Evolutionary conservation across 2,797 vertebrate genomes (phyloP).

Genomic region (Eleutherodactylus coqui): DNA sequence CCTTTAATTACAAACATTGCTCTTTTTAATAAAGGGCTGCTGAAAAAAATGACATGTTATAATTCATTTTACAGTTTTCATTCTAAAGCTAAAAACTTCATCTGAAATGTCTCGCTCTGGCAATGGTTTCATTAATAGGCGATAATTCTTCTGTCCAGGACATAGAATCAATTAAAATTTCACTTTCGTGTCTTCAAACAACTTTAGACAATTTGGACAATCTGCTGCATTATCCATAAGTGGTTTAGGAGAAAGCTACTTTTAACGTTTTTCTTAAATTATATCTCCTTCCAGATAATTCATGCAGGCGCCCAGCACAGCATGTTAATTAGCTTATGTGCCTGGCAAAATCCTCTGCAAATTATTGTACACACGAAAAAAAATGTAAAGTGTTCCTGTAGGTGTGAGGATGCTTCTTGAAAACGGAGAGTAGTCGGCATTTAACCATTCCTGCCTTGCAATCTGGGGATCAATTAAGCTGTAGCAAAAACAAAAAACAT

Average conservation of each 20-base stretch:
- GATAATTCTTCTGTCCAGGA: neutral
- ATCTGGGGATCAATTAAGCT: neutral
- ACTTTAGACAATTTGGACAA: slow-evolving; percentile 13
- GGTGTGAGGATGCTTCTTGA: neutral
- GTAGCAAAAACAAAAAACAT: no score
- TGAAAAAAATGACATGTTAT: neutral
- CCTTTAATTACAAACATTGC: neutral
- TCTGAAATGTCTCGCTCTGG: neutral
- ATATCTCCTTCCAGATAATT: slow-evolving; percentile 29
- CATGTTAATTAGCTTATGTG: slow-evolving; percentile 30
- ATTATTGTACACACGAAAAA: slow-evolving; percentile 20
- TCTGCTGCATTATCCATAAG: slow-evolving; percentile 13
- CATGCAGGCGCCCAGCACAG: slow-evolving; percentile 66
- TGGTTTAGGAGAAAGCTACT: slow-evolving; percentile 11
- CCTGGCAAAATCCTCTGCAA: slow-evolving; percentile 30
- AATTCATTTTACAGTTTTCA: neutral
- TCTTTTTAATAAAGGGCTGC: neutral
- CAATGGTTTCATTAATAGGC: slow-evolving; percentile 14
- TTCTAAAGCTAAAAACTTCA: slow-evolving; percentile 3
- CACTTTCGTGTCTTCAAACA: slow-evolving; percentile 16
- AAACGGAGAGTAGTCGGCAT: neutral
- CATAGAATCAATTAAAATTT: neutral
- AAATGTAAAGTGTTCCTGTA: neutral
- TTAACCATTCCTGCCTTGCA: neutral
- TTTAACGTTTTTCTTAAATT: slow-evolving; percentile 4